phyloP scores from a whole-genome alignment of 2,797 vertebrate species.

The Champsocephalus esox region DNA sequence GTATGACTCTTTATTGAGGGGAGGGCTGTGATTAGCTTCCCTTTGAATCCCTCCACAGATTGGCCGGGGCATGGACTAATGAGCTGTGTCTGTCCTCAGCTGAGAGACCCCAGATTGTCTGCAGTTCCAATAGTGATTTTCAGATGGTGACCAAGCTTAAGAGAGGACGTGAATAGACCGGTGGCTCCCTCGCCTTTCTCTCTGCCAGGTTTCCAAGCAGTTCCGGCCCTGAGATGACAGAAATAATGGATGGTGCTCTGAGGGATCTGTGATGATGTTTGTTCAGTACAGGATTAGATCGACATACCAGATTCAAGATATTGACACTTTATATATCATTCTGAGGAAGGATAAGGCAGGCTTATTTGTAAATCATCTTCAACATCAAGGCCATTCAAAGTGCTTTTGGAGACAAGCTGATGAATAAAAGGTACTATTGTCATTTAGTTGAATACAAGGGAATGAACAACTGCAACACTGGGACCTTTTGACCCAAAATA shows the following conservation, averaged over 20 bases:
- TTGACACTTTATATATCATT: slow-evolving; percentile 3
- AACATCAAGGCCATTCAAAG: background rate
- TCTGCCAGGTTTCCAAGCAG: slow-evolving; percentile 72
- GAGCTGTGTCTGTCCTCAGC: slow-evolving; percentile 62
- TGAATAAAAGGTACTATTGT: background rate
- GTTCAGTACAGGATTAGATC: slow-evolving; percentile 18
- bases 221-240: slow-evolving; percentile 51
- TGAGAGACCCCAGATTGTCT: slow-evolving; percentile 76
- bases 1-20: slow-evolving; percentile 55
- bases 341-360: background rate
- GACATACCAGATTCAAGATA: background rate
- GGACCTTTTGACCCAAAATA: too few relatives aligned
- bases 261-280: slow-evolving; percentile 40
- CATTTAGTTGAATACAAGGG: background rate
- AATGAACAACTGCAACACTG: background rate
- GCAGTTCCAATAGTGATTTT: slow-evolving; percentile 74
- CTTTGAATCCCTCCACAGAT: slow-evolving; percentile 65
- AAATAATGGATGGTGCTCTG: slow-evolving; percentile 47
- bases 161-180: slow-evolving; percentile 76
- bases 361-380: slow-evolving; percentile 7
- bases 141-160: slow-evolving; percentile 72
- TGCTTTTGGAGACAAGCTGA: background rate
- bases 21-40: slow-evolving; percentile 56
- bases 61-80: slow-evolving; percentile 63
- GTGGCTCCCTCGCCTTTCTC: slow-evolving; percentile 41